Conservation (phyloP, 2,888 invertebrate genomes). For the Acanthosepion pharaonis region DNA sequence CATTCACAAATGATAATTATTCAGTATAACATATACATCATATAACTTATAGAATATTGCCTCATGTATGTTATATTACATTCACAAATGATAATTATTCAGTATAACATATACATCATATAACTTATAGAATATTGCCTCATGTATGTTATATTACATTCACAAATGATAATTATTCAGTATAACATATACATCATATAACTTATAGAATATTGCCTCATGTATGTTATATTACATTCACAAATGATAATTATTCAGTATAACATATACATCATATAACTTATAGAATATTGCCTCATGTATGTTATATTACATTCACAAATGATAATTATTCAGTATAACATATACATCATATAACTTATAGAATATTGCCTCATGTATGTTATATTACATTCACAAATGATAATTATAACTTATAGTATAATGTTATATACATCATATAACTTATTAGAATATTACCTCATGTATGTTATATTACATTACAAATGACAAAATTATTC, state of each 20-base stretch:
- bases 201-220: constrained; percentile 58
- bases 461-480: neutral
- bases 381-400: neutral
- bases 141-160: neutral
- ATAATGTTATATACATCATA: constrained; percentile 48
- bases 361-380: constrained; percentile 54
- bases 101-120: constrained; percentile 49
- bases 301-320: neutral
- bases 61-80: neutral
- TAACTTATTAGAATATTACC: constrained; percentile 59
- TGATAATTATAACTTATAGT: constrained; percentile 56
- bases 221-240: neutral
- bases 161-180: constrained; percentile 53
- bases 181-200: constrained; percentile 50
- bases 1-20: constrained; percentile 50
- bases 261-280: constrained; percentile 53
- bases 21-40: constrained; percentile 51
- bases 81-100: constrained; percentile 52
- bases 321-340: constrained; percentile 54
- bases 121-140: constrained; percentile 59
- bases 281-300: constrained; percentile 53
- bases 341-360: constrained; percentile 53
- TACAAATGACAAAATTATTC: constrained; percentile 53
- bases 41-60: constrained; percentile 57
- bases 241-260: constrained; percentile 54